Conservation (phyloP, 2,797 vertebrate species). For the Silurus lanzhouensis region DNA sequence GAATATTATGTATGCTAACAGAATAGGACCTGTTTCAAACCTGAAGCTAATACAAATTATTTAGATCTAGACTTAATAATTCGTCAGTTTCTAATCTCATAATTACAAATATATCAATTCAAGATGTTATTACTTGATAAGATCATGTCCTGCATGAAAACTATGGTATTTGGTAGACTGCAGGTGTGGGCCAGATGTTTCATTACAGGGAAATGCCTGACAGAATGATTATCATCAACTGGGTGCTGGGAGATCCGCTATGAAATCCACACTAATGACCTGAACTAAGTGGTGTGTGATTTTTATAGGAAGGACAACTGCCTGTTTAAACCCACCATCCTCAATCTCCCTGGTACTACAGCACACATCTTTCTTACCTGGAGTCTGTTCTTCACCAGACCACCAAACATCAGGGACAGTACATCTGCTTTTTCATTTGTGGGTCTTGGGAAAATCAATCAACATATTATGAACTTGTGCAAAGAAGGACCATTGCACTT, state of each 20-base stretch:
- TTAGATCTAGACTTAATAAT: neutral
- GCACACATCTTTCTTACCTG: conserved; percentile 7
- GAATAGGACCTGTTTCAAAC: neutral
- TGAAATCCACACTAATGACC: neutral
- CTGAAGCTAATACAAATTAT: neutral
- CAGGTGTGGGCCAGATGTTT: conserved; percentile 13
- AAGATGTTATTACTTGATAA: neutral
- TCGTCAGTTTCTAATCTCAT: neutral
- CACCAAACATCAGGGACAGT: conserved; percentile 21
- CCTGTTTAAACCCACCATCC: neutral
- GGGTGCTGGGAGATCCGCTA: neutral
- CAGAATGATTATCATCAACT: conserved; percentile 4
- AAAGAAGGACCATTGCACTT: conserved; percentile 6
- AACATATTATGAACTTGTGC: neutral
- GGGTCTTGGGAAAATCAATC: conserved; percentile 9
- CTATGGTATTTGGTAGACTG: neutral
- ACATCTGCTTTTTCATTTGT: conserved; percentile 29
- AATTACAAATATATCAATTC: neutral
- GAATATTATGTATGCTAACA: neutral
- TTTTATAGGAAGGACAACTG: neutral
- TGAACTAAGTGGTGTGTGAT: conserved; percentile 19
- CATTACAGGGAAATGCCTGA: conserved; percentile 6
- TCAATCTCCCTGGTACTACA: conserved; percentile 12
- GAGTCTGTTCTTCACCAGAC: conserved; percentile 53
- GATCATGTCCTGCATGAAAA: neutral